These are phyloP conservation scores for Rotaria magnacalcarata DNA, from an alignment of 2,888 invertebrate genomes.

Conservation along the genomic window DNA sequence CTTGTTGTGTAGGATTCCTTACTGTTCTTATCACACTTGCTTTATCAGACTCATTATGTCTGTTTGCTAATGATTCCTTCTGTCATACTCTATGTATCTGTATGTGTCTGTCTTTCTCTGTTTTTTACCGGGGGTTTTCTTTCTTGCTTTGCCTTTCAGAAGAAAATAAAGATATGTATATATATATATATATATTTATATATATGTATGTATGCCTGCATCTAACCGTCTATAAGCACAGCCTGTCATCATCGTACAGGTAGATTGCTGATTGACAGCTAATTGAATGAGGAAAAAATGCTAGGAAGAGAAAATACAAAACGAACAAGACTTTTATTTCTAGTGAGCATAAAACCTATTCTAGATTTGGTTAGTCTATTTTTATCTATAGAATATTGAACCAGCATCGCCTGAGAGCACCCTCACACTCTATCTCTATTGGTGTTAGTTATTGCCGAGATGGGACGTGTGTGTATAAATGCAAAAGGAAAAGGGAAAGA, in stretches of 20 bases:
- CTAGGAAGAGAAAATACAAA: not conserved
- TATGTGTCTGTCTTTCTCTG: no score
- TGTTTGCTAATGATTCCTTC: not conserved
- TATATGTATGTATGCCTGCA: not conserved
- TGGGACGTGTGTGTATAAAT: not conserved
- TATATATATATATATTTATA: not conserved
- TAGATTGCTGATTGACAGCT: not conserved
- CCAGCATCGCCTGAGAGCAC: constrained; percentile 26
- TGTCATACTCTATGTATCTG: no score
- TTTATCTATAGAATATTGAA: constrained; percentile 26
- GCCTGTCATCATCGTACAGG: not conserved
- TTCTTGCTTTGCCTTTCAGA: not conserved
- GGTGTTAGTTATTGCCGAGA: not conserved
- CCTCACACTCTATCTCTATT: constrained; percentile 17
- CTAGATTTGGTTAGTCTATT: not conserved
- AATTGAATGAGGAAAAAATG: no score
- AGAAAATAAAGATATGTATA: not conserved
- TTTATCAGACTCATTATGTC: not conserved
- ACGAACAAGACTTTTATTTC: not conserved
- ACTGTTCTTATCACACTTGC: not conserved
- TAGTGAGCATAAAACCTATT: constrained; percentile 2
- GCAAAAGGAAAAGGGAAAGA: not conserved
- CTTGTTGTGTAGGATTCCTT: no score
- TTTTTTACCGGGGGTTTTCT: no score
- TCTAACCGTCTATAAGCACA: not conserved